A percentile compares a stretch with the other conserved stretches of the same genome.
phyloP scores from a whole-genome alignment of 2,113 vertebrate species.

The Gobiocypris rarus region DNA sequence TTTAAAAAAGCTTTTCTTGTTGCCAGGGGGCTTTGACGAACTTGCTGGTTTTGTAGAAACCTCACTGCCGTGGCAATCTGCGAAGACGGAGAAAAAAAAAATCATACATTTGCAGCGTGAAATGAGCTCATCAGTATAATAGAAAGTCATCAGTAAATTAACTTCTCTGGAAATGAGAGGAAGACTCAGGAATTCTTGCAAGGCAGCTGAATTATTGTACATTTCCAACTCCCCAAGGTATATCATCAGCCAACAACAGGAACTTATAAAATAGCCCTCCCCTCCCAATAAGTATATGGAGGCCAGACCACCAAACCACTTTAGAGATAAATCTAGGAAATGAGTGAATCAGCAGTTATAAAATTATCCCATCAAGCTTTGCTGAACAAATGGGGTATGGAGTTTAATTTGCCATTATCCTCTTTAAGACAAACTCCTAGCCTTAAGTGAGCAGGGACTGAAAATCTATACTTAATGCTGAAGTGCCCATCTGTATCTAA shows the following conservation, averaged over 20 bases:
- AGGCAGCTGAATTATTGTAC: constrained; percentile 44
- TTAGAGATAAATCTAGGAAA: constrained; percentile 80
- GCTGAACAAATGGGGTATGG: constrained; percentile 83
- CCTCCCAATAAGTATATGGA: constrained; percentile 63
- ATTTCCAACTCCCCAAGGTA: constrained; percentile 44
- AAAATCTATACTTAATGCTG: constrained; percentile 86
- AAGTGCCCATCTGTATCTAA: constrained; percentile 86
- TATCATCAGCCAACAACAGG: constrained; percentile 54
- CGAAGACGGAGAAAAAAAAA: constrained; percentile 48
- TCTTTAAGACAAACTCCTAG: constrained; percentile 85
- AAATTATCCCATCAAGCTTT: constrained; percentile 84
- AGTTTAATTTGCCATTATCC: constrained; percentile 86
- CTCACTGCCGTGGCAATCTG: constrained; percentile 95
- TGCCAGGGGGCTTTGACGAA: constrained; percentile 88
- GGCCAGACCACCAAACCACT: constrained; percentile 77
- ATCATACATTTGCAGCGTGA: constrained; percentile 19
- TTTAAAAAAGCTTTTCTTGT: constrained; percentile 92
- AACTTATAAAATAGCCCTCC: constrained; percentile 62
- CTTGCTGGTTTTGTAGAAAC: constrained; percentile 94
- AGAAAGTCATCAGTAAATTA: constrained; percentile 48
- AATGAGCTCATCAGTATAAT: constrained; percentile 39
- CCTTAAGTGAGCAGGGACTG: constrained; percentile 81
- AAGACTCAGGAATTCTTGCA: constrained; percentile 48
- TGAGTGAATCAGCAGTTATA: constrained; percentile 85
- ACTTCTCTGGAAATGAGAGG: constrained; percentile 39